Percentiles rank a stretch among this genome's conserved stretches.
Conservation (phyloP, 2,113 vertebrate species). For the Rhinoptilus africanus region DNA sequence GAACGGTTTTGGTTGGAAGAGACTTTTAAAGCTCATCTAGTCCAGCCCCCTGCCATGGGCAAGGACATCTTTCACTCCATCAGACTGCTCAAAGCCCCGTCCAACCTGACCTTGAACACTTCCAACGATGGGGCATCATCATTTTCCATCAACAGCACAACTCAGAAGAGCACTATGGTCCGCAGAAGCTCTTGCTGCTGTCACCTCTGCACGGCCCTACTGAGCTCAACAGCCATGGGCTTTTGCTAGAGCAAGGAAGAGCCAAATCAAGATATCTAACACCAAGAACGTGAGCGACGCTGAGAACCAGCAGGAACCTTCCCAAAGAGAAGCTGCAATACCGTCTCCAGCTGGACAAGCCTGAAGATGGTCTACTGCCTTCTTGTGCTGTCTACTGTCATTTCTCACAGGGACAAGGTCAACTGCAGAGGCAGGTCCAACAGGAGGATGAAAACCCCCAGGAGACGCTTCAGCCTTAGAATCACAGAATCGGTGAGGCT, state of each 20-base stretch:
- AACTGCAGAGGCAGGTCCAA: background rate
- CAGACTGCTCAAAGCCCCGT: background rate
- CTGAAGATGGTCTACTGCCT: background rate
- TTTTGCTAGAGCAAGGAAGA: background rate
- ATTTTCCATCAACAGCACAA: background rate
- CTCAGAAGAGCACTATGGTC: background rate
- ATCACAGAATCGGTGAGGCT: too few relatives aligned
- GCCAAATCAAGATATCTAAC: background rate
- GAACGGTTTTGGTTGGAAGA: background rate
- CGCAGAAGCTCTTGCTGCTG: background rate
- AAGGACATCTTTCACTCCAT: background rate
- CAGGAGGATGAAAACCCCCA: background rate
- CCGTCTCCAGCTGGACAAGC: background rate
- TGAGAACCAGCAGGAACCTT: background rate
- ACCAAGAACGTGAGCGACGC: rapidly evolving
- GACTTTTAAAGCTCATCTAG: background rate
- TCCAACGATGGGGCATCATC: background rate
- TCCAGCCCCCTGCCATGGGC: background rate
- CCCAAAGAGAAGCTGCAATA: background rate
- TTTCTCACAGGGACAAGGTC: background rate
- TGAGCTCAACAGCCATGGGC: background rate
- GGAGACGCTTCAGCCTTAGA: background rate
- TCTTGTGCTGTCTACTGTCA: background rate
- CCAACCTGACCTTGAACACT: background rate
- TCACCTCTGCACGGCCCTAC: background rate